Conservation (phyloP, 53 echinoderm and acorn worm genomes). For the Glandiceps talaboti region DNA sequence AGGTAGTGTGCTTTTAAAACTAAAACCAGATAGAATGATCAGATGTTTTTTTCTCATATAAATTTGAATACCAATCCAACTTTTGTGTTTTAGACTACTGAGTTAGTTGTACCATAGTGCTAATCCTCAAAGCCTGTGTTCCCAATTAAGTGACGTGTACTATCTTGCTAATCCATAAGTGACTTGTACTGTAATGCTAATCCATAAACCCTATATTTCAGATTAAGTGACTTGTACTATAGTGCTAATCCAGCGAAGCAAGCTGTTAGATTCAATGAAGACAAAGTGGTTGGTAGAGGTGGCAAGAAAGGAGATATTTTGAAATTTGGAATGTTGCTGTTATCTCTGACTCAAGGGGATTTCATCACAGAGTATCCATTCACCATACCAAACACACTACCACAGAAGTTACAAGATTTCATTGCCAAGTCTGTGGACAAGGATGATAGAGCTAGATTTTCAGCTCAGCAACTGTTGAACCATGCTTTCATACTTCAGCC, state of each 20-base stretch:
- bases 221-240: conserved; percentile 69
- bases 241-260: conserved; percentile 52
- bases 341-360: conserved; percentile 51
- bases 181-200: too few relatives aligned
- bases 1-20: too few relatives aligned
- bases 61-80: too few relatives aligned
- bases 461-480: conserved; percentile 43
- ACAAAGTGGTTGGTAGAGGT: conserved; percentile 66
- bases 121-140: too few relatives aligned
- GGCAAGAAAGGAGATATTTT: conserved; percentile 93
- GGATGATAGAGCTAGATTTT: conserved; percentile 67
- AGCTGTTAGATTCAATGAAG: conserved; percentile 77
- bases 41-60: too few relatives aligned
- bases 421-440: conserved; percentile 79
- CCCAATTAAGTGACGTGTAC: too few relatives aligned
- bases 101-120: too few relatives aligned
- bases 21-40: too few relatives aligned
- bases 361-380: conserved; percentile 65
- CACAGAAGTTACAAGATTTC: conserved; percentile 67
- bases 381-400: conserved; percentile 64
- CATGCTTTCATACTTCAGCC: conserved; percentile 85
- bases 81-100: too few relatives aligned
- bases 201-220: conserved; percentile 16
- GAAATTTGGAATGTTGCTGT: conserved; percentile 66
- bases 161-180: too few relatives aligned